Evolutionary conservation across 1,140 invertebrate species (phyloP).

Genomic region (Metaphire vulgaris): DNA sequence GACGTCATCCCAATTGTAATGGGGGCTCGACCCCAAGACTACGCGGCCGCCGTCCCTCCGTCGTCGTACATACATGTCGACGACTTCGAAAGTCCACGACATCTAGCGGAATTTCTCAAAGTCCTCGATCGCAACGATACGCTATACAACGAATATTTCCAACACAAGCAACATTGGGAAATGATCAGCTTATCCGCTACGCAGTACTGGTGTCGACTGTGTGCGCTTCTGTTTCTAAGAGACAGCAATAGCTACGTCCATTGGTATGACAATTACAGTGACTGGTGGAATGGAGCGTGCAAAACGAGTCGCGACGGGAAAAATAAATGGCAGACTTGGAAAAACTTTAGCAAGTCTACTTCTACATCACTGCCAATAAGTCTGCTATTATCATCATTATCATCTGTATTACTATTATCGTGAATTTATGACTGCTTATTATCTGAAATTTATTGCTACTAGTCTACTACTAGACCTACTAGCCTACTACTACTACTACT

Average conservation of each 20-base stretch:
- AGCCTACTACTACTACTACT: too few relatives aligned
- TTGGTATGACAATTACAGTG: conserved; percentile 6
- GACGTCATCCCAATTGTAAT: conserved; percentile 47
- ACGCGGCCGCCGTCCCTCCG: conserved; percentile 37
- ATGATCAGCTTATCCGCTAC: conserved; percentile 91
- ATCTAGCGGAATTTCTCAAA: conserved; percentile 43
- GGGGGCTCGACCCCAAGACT: conserved; percentile 52
- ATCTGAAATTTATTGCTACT: too few relatives aligned
- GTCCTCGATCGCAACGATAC: conserved; percentile 72
- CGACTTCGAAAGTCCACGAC: conserved; percentile 42
- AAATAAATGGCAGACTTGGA: background rate
- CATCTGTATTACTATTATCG: too few relatives aligned
- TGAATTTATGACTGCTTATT: background rate
- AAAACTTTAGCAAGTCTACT: too few relatives aligned
- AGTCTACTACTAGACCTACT: too few relatives aligned
- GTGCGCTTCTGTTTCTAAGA: background rate
- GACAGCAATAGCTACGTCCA: conserved; percentile 12
- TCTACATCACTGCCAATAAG: too few relatives aligned
- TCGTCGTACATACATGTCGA: conserved; percentile 49
- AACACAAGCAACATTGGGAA: conserved; percentile 85
- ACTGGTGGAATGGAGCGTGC: conserved; percentile 4
- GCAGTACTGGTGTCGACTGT: conserved; percentile 39
- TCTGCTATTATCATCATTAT: background rate
- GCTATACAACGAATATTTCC: conserved; percentile 67
- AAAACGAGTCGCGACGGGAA: background rate